These are phyloP conservation scores for Halcyon senegalensis DNA, from an alignment of 2,113 vertebrate species.

Conservation along the genomic window DNA sequence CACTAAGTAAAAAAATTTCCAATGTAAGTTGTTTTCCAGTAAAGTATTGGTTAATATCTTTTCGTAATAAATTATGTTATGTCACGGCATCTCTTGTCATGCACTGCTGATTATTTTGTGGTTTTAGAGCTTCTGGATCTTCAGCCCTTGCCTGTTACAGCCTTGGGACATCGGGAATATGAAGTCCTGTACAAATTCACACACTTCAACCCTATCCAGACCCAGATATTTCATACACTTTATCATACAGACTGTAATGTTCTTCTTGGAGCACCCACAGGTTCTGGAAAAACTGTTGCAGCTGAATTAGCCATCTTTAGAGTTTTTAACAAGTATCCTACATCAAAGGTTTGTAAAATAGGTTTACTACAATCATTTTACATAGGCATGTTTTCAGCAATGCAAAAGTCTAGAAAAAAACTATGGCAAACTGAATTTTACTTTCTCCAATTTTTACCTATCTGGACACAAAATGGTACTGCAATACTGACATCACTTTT, in stretches of 20 bases:
- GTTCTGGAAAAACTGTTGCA: constrained; percentile 97
- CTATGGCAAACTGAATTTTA: not conserved
- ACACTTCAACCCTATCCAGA: constrained; percentile 98
- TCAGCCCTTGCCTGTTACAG: constrained; percentile 90
- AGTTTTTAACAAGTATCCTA: constrained; percentile 93
- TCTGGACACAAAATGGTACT: not conserved
- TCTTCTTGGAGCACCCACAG: constrained; percentile 95
- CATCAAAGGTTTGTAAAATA: constrained; percentile 85
- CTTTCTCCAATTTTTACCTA: not conserved
- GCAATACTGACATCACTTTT: not conserved
- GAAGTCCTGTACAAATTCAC: constrained; percentile 95
- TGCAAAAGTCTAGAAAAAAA: not conserved
- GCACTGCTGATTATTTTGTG: not conserved
- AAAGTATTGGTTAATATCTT: not conserved
- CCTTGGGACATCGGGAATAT: constrained; percentile 85
- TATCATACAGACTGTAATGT: constrained; percentile 96
- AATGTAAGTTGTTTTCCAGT: not conserved
- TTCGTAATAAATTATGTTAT: not conserved
- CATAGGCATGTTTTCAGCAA: not conserved
- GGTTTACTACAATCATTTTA: not conserved
- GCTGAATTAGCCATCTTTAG: constrained; percentile 97
- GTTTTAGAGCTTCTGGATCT: constrained; percentile 93
- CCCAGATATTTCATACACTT: constrained; percentile 96
- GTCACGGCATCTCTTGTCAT: not conserved
- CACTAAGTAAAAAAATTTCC: not conserved